Conservation (phyloP, 2,797 vertebrate species). For the Mionectes olivaceus region DNA sequence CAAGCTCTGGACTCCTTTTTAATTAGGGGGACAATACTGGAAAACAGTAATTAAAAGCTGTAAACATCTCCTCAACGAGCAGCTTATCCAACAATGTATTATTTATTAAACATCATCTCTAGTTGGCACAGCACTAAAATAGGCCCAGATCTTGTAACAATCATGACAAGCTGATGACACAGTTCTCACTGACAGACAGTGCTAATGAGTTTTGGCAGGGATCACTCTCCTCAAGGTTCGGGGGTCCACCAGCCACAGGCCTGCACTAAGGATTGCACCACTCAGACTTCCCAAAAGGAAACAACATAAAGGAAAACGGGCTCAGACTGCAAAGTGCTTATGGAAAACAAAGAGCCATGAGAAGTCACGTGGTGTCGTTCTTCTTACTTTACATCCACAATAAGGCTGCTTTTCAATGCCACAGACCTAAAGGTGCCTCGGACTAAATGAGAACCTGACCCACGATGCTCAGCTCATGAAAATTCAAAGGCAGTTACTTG, state of each 20-base stretch:
- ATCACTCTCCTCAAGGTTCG: background rate
- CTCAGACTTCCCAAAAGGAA: background rate
- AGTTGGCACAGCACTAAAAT: background rate
- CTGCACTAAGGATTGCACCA: background rate
- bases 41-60: background rate
- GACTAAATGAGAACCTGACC: background rate
- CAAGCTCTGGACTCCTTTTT: background rate
- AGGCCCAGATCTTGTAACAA: background rate
- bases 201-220: background rate
- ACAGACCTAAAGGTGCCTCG: background rate
- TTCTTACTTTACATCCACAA: background rate
- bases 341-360: background rate
- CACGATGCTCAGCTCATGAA: background rate
- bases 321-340: background rate
- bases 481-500: background rate
- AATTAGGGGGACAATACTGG: background rate
- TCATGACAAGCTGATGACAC: background rate
- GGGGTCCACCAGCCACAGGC: background rate
- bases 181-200: background rate
- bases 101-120: background rate
- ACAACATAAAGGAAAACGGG: background rate
- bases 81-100: background rate
- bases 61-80: background rate
- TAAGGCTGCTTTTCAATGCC: background rate
- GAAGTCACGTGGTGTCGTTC: accelerated